A percentile compares a stretch with the other conserved stretches of the same genome.
These are phyloP conservation scores for Dynastes maya DNA, from an alignment of 2,888 invertebrate species.

Conservation along the genomic window DNA sequence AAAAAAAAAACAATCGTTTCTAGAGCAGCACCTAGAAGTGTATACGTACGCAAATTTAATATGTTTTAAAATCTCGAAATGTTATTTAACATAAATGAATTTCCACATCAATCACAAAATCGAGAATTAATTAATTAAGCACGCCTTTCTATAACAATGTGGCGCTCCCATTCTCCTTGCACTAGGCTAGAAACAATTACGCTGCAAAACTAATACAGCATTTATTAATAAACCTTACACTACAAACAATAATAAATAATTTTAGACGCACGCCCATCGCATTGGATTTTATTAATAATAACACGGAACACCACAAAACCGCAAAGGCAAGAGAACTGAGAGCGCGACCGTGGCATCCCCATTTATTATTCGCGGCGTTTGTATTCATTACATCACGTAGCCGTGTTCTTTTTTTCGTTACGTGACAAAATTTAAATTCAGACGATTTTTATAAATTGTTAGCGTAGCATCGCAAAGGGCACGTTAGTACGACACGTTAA, in stretches of 20 bases:
- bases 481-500: not conserved
- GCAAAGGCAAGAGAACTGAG: constrained; percentile 35
- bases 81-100: not conserved
- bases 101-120: not conserved
- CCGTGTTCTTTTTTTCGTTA: constrained; percentile 45
- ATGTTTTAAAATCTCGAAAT: not conserved
- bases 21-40: not conserved
- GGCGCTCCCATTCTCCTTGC: not conserved
- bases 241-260: constrained; percentile 15
- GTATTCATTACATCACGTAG: constrained; percentile 48
- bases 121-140: not conserved
- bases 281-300: constrained; percentile 32
- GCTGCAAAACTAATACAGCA: not conserved
- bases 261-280: constrained; percentile 20
- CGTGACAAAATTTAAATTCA: constrained; percentile 49
- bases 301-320: constrained; percentile 36
- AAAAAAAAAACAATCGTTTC: not conserved
- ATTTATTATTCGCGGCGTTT: constrained; percentile 43
- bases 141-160: not conserved
- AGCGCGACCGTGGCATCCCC: constrained; percentile 36
- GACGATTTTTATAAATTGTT: constrained; percentile 44
- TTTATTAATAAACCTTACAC: constrained; percentile 13
- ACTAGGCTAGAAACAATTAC: not conserved
- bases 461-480: constrained; percentile 4
- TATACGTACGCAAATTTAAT: not conserved